Conservation (phyloP, 2,888 invertebrate species). For the Lochmaea crataegi region DNA sequence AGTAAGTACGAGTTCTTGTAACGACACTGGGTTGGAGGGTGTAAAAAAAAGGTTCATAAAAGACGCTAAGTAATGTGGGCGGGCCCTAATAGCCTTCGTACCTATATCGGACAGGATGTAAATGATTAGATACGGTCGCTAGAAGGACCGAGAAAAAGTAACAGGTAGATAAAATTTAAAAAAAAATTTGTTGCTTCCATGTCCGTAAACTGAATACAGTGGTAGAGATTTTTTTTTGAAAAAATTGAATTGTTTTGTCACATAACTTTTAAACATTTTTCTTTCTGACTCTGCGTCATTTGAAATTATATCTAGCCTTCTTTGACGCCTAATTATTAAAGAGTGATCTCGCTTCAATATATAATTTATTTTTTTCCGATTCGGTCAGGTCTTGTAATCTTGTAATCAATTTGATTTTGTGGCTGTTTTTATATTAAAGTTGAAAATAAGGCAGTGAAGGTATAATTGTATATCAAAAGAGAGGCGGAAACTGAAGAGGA, state of each 20-base stretch:
- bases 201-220: background rate
- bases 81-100: constrained; percentile 45
- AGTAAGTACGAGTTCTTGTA: background rate
- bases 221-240: background rate
- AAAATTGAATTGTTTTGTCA: too few species aligned
- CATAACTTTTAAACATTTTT: too few species aligned
- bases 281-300: too few species aligned
- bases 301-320: too few species aligned
- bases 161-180: constrained; percentile 35
- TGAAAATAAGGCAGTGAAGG: background rate
- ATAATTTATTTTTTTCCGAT: background rate
- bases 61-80: constrained; percentile 59
- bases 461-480: background rate
- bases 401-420: constrained; percentile 3
- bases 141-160: constrained; percentile 35
- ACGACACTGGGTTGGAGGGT: constrained; percentile 50
- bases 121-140: constrained; percentile 61
- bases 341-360: background rate
- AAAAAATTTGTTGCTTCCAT: constrained; percentile 2
- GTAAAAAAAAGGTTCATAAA: constrained; percentile 58
- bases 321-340: background rate
- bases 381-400: constrained; percentile 3
- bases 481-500: background rate
- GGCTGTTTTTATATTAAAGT: background rate
- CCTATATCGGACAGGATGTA: constrained; percentile 60